phyloP scores from a whole-genome alignment of 2,113 vertebrate species.

The Carassius carassius region DNA sequence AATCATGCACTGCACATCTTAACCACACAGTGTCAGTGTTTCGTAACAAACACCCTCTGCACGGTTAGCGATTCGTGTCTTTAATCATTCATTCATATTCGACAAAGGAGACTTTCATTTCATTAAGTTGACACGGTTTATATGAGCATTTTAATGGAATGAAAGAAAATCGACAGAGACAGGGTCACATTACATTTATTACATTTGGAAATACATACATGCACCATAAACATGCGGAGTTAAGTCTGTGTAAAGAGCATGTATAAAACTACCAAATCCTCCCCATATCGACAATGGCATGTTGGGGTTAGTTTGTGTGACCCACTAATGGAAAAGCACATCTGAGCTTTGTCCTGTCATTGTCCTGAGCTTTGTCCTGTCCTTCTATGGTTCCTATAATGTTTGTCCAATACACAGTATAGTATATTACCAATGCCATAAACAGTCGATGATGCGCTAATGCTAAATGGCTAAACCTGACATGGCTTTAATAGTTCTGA shows the following conservation, averaged over 20 bases:
- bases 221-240: slow-evolving; percentile 43
- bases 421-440: slow-evolving; percentile 8
- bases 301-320: slow-evolving; percentile 7
- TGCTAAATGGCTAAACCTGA: slow-evolving; percentile 32
- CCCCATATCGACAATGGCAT: slow-evolving; percentile 1
- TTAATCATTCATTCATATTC: too few relatives aligned
- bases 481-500: slow-evolving; percentile 44
- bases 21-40: too few relatives aligned
- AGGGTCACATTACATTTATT: slow-evolving; percentile 48
- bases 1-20: too few relatives aligned
- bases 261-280: slow-evolving; percentile 26
- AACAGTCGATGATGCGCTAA: slow-evolving; percentile 16
- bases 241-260: slow-evolving; percentile 35
- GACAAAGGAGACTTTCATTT: background rate
- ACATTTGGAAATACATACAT: slow-evolving; percentile 45
- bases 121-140: background rate
- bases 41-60: too few relatives aligned
- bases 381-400: slow-evolving; percentile 11
- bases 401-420: slow-evolving; percentile 22
- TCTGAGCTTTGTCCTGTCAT: background rate
- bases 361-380: background rate
- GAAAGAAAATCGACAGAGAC: background rate
- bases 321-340: slow-evolving; percentile 8
- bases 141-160: background rate
- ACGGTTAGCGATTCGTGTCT: too few relatives aligned